These are phyloP conservation scores for Scotopteryx bipunctaria DNA, from an alignment of 2,888 invertebrate species.

Conservation along the genomic window DNA sequence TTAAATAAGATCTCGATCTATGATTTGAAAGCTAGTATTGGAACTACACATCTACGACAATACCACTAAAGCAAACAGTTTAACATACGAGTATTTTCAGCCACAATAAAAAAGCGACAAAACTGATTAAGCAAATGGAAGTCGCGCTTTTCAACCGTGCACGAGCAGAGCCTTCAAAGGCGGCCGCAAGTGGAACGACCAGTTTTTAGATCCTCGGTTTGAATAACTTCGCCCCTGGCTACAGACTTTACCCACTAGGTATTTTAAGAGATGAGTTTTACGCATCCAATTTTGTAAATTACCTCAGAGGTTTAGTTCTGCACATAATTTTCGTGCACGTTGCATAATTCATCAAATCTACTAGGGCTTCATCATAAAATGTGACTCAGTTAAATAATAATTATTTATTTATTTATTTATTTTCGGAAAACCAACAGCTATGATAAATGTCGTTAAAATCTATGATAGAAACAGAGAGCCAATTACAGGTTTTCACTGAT, in stretches of 20 bases:
- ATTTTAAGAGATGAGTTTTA: slow-evolving; percentile 27
- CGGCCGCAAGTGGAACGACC: slow-evolving; percentile 57
- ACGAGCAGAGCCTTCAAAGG: slow-evolving; percentile 55
- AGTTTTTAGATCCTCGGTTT: slow-evolving; percentile 61
- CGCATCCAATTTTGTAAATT: slow-evolving; percentile 21
- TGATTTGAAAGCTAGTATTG: background rate
- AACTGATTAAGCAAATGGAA: slow-evolving; percentile 58
- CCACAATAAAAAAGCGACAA: slow-evolving; percentile 39
- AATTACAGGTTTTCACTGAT: no score
- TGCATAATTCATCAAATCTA: slow-evolving; percentile 5
- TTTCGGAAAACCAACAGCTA: no score
- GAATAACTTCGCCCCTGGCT: slow-evolving; percentile 58
- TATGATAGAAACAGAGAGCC: no score
- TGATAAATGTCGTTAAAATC: no score
- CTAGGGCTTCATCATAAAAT: background rate
- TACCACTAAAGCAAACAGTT: slow-evolving; percentile 24
- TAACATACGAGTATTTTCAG: slow-evolving; percentile 22
- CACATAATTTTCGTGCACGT: slow-evolving; percentile 12
- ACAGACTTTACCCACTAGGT: slow-evolving; percentile 41
- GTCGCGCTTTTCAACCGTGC: slow-evolving; percentile 51
- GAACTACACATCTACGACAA: background rate
- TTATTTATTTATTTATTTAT: background rate
- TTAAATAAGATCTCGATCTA: background rate
- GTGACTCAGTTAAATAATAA: background rate
- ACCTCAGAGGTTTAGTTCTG: slow-evolving; percentile 12